Conservation (phyloP, 2,888 invertebrate genomes). For the Periphyllus acericola region DNA sequence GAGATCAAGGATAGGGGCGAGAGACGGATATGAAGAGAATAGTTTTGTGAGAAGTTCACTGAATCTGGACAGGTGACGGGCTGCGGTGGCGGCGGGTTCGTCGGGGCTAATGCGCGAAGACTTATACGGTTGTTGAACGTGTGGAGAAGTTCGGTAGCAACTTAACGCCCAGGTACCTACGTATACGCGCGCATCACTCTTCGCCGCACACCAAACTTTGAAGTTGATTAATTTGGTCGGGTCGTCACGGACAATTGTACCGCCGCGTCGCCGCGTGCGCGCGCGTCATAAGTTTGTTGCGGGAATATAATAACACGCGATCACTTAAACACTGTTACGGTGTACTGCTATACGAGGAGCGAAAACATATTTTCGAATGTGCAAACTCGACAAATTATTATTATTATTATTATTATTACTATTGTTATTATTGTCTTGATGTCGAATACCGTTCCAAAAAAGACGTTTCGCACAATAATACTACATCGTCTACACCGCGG, state of each 20-base stretch:
- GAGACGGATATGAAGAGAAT: not conserved
- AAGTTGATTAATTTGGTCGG: conserved; percentile 54
- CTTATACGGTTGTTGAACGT: conserved; percentile 43
- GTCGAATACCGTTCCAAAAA: too few relatives aligned
- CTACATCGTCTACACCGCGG: too few relatives aligned
- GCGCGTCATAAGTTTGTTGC: not conserved
- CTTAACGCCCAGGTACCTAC: conserved; percentile 28
- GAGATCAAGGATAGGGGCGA: not conserved
- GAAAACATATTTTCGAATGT: too few relatives aligned
- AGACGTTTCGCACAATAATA: too few relatives aligned
- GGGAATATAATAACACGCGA: not conserved
- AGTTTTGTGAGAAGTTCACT: conserved; percentile 33
- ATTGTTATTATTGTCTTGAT: too few relatives aligned
- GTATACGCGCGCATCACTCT: not conserved
- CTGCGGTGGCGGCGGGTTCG: not conserved
- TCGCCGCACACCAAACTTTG: conserved; percentile 27
- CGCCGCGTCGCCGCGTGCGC: not conserved
- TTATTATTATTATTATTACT: too few relatives aligned
- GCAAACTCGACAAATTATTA: too few relatives aligned
- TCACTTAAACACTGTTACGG: not conserved
- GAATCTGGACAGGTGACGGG: conserved; percentile 14
- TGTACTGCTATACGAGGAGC: too few relatives aligned
- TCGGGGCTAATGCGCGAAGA: conserved; percentile 37
- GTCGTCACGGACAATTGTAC: conserved; percentile 32
- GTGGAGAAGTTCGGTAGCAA: conserved; percentile 25